These are phyloP conservation scores for Pomatostomus ruficeps DNA, from an alignment of 2,113 vertebrate genomes.

Conservation along the genomic window DNA sequence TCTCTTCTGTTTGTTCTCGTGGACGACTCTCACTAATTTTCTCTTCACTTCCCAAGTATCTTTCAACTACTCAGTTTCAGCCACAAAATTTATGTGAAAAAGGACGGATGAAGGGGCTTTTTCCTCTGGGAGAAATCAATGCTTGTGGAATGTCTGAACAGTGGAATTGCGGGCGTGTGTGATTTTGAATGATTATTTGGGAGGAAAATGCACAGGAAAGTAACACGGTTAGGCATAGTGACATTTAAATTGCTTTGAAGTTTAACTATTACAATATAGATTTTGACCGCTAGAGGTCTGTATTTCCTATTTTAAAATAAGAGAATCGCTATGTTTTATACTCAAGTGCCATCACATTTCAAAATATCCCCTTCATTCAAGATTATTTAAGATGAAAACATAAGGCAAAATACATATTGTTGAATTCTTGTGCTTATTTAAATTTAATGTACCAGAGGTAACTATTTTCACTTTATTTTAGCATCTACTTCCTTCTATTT, in stretches of 20 bases:
- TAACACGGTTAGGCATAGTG: neutral
- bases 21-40: neutral
- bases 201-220: neutral
- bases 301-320: conserved; percentile 61
- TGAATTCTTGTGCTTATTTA: neutral
- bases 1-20: neutral
- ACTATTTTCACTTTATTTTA: neutral
- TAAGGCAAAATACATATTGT: neutral
- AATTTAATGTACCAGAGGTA: neutral
- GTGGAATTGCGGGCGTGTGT: neutral
- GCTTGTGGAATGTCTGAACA: neutral
- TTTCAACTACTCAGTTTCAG: neutral
- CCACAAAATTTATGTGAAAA: neutral
- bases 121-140: neutral
- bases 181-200: neutral
- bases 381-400: neutral
- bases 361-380: neutral
- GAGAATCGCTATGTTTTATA: neutral
- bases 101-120: neutral
- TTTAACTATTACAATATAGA: neutral
- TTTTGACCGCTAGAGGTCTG: conserved; percentile 74
- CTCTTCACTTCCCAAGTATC: neutral
- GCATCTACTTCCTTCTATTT: neutral
- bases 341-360: neutral
- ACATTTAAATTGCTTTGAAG: neutral